Conservation (phyloP, 2,113 vertebrate genomes). For the Labeo rohita region DNA sequence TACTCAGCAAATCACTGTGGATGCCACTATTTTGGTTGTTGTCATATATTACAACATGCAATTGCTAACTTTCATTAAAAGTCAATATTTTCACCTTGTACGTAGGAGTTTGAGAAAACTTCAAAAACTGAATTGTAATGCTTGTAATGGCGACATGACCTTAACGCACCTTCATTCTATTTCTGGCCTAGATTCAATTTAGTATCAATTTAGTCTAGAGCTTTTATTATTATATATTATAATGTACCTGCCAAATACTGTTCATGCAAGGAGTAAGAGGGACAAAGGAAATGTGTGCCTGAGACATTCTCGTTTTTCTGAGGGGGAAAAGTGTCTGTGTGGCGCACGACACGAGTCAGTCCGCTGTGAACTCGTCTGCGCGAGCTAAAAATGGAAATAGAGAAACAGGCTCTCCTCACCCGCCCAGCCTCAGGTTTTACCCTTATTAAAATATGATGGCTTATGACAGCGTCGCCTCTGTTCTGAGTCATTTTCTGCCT, state of each 20-base stretch:
- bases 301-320: neutral
- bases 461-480: neutral
- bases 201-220: constrained; percentile 13
- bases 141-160: neutral
- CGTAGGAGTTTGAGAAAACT: neutral
- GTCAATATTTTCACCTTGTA: neutral
- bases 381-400: neutral
- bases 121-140: neutral
- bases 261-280: neutral
- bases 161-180: neutral
- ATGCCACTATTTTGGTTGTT: neutral
- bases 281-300: neutral
- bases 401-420: neutral
- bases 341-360: neutral
- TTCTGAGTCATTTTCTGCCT: constrained; percentile 16
- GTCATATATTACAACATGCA: neutral
- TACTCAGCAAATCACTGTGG: too few species aligned
- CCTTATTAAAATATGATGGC: constrained; percentile 19
- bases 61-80: neutral
- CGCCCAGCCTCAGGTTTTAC: neutral
- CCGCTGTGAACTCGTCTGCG: neutral
- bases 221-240: neutral
- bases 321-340: neutral
- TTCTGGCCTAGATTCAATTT: constrained; percentile 30
- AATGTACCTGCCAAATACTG: neutral